Evolutionary conservation across 2,797 vertebrate genomes (phyloP), one percentile per base, ranked within the genome.

Genomic region (Allobates femoralis): DNA sequence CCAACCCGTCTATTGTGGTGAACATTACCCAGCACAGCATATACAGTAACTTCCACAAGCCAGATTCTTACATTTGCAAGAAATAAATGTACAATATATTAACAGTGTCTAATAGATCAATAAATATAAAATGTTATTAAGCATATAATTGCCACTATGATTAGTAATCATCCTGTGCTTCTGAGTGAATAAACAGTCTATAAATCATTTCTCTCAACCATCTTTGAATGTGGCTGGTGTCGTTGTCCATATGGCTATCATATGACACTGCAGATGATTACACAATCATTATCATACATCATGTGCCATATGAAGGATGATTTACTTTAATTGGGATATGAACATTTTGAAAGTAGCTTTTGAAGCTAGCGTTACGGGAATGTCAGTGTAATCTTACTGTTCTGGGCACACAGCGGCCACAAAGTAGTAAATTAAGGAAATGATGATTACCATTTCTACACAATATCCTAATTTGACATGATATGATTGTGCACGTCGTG

Each of bases 381-480:
- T 78, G 21, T n/a, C 75, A 85, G 50, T 56, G 67, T 79, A 79
- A 86, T 81, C 66, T 64, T 81, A 19, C 26, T 79, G 41, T 53
- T 81, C 85, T 86, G 69, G 28, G 37, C 41, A 50, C 71, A 18
- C 71, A 74, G 67, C 67, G 62, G 28, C 41, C 53, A 46, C 30
- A 6, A 60, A 74, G 55, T 74, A 62, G 67, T 55, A 81, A 81
- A 86, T 80, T 23, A 73, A 86, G 85, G 85, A 86, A 86, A 86
- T 55, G 74, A 78, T 81, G 41, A 62, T 26, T 53, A n/a, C 34
- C 84, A 51, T n/a, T 51, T 21, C 74, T 64, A 69, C 77, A 60
- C 37, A 77, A 77, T 73, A 28, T 86, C 46, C 23, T 26, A 58
- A 79, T 60, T 53, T 23, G 30, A 34, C 46, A 56, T 53, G 10